Evolutionary conservation across 1,140 invertebrate genomes (phyloP).

Genomic region (Panagrolaimus sp.): DNA sequence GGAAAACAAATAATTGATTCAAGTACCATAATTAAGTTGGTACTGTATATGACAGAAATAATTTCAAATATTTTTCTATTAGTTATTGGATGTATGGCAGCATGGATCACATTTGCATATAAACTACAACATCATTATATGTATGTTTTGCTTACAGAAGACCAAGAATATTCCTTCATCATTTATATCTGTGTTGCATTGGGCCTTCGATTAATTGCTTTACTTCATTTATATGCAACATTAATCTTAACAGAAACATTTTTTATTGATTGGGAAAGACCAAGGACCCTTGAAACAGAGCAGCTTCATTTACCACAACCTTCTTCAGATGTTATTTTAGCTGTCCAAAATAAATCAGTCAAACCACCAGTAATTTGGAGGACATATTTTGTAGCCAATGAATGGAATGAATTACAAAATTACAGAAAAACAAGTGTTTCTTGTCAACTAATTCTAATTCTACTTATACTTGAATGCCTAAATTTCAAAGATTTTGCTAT

Average conservation of each 20-base stretch:
- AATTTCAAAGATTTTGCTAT: conserved; percentile 70
- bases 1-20: conserved; percentile 51
- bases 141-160: conserved; percentile 63
- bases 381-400: conserved; percentile 78
- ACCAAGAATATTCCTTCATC: conserved; percentile 65
- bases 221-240: conserved; percentile 67
- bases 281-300: conserved; percentile 58
- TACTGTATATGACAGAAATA: conserved; percentile 66
- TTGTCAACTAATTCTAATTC: conserved; percentile 66
- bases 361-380: conserved; percentile 63
- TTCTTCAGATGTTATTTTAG: conserved; percentile 32
- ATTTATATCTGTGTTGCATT: conserved; percentile 69
- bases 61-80: conserved; percentile 70
- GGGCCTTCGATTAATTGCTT: conserved; percentile 69
- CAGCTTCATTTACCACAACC: conserved; percentile 31
- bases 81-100: conserved; percentile 66
- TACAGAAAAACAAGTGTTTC: conserved; percentile 67
- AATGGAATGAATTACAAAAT: conserved; percentile 77
- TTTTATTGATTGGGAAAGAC: conserved; percentile 81
- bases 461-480: conserved; percentile 66
- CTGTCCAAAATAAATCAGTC: conserved; percentile 18
- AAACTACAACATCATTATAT: conserved; percentile 63
- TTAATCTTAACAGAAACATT: conserved; percentile 73
- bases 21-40: conserved; percentile 67
- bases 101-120: conserved; percentile 71